Evolutionary conservation across 1,140 invertebrate genomes (phyloP), one percentile per base, ranked within the genome.

Genomic region (Camponotus vicinus): DNA sequence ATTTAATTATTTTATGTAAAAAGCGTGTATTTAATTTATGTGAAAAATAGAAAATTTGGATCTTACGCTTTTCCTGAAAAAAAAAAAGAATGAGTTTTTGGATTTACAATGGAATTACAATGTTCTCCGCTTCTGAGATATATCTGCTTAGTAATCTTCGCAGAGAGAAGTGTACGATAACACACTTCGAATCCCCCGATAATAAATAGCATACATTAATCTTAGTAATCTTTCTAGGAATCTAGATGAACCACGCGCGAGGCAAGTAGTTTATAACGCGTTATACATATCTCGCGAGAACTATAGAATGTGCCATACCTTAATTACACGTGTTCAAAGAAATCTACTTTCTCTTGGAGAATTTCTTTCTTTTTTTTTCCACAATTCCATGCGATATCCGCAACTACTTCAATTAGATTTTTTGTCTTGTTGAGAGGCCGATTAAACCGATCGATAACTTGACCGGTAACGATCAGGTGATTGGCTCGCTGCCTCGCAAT

Each of bases 321-420:
- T 9, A 71, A 59, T 73, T 59, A 59, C 45, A 45, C 6, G 34
- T 27, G 40, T 45, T 73, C 52, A 27, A 63, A 73, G 18, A 27
- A 37, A 63, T 52, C n/a, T 61, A 76, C 82, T 87, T 86, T 88
- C 77, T 86, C 67, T 49, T 66, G 32, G 45, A 27, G 27, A 27
- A 40, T 69, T 11, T 11, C 27, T n/a, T 71, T 70, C 52, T 77
- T 70, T 45, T 37, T 77, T 49, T 52, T 52, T 15, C 3, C 15
- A 52, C 49, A 59, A 8, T 15, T 11, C 42, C 42, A 13, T 15
- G 5, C 52, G n/a, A 40, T 49, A 42, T 27, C 8, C 45, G 34
- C 18, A 21, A 11, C 55, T 18, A 45, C 3, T 57, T 73, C 40
- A 18, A 73, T 61, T 82, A 73, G 9, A 61, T 69, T 66, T 67